These are phyloP conservation scores for Cheilosia variabilis DNA, from an alignment of 2,888 invertebrate species.

Conservation along the genomic window DNA sequence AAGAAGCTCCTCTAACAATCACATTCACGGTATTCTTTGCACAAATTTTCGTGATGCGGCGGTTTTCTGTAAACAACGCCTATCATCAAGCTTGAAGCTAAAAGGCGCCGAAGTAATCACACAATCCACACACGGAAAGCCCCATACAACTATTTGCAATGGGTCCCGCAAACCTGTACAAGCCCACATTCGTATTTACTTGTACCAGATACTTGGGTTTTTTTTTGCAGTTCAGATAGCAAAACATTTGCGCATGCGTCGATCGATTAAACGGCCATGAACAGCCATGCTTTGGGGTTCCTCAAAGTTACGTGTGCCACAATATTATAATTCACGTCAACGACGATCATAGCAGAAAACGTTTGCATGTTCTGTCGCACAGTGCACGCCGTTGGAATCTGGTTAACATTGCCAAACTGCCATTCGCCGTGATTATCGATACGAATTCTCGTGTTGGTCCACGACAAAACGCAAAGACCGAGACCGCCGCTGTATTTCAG, in stretches of 20 bases:
- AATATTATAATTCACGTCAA: constrained; percentile 54
- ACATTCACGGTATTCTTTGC: background rate
- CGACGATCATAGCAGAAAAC: constrained; percentile 29
- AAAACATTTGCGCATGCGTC: constrained; percentile 63
- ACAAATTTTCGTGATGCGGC: constrained; percentile 3
- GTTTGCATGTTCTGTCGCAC: constrained; percentile 63
- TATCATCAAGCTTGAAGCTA: constrained; percentile 42
- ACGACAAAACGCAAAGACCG: constrained; percentile 1
- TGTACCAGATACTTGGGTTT: constrained; percentile 3
- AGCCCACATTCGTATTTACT: constrained; percentile 56
- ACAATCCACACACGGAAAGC: constrained; percentile 49
- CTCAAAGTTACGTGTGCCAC: constrained; percentile 38
- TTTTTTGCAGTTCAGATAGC: constrained; percentile 8
- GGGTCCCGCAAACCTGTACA: constrained; percentile 59
- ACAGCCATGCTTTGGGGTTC: constrained; percentile 47
- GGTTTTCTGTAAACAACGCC: constrained; percentile 37
- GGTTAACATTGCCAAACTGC: constrained; percentile 63
- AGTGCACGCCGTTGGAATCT: constrained; percentile 14
- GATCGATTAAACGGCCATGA: constrained; percentile 72
- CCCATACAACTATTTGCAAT: constrained; percentile 14
- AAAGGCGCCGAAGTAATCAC: constrained; percentile 65
- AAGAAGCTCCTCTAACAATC: background rate
- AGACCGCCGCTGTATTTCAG: constrained; percentile 31
- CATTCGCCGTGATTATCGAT: constrained; percentile 62
- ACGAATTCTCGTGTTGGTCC: constrained; percentile 18